Percentiles rank a stretch among this genome's conserved stretches.
These are phyloP conservation scores for Schizotus pectinicornis DNA, from an alignment of 2,888 invertebrate species.

Conservation along the genomic window DNA sequence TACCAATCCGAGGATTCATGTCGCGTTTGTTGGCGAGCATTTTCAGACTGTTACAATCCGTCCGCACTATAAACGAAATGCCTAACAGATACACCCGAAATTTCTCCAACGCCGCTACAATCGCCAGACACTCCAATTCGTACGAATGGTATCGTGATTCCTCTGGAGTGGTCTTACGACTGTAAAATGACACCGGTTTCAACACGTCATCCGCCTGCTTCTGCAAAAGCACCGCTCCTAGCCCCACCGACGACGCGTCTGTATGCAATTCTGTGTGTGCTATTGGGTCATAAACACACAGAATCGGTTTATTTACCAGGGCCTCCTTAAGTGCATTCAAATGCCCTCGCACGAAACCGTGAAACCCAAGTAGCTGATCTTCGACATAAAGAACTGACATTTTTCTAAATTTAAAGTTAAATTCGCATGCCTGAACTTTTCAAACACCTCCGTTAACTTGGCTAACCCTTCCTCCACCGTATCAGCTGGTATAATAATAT, in stretches of 20 bases:
- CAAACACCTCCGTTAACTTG: background rate
- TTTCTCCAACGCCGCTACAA: conserved; percentile 41
- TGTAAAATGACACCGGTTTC: no score
- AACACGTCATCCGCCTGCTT: no score
- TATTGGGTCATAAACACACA: no score
- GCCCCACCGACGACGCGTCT: no score
- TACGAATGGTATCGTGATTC: conserved; percentile 38
- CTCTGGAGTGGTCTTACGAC: conserved; percentile 25
- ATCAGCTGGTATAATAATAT: conserved; percentile 30
- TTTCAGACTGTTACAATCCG: conserved; percentile 48
- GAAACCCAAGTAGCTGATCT: background rate
- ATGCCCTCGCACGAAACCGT: background rate
- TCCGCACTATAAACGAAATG: conserved; percentile 36
- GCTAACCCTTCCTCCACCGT: conserved; percentile 21
- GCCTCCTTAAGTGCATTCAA: no score
- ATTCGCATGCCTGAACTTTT: background rate
- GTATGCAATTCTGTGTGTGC: no score
- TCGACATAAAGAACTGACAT: background rate
- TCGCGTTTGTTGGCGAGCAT: conserved; percentile 42
- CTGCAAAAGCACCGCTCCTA: no score
- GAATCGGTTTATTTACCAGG: no score
- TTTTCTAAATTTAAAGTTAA: background rate
- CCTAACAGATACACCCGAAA: conserved; percentile 44
- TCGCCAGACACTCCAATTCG: conserved; percentile 47
- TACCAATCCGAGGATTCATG: conserved; percentile 39